These are phyloP conservation scores for Drosophila malerkotliana DNA, from an alignment of 1,140 invertebrate genomes.

Conservation along the genomic window DNA sequence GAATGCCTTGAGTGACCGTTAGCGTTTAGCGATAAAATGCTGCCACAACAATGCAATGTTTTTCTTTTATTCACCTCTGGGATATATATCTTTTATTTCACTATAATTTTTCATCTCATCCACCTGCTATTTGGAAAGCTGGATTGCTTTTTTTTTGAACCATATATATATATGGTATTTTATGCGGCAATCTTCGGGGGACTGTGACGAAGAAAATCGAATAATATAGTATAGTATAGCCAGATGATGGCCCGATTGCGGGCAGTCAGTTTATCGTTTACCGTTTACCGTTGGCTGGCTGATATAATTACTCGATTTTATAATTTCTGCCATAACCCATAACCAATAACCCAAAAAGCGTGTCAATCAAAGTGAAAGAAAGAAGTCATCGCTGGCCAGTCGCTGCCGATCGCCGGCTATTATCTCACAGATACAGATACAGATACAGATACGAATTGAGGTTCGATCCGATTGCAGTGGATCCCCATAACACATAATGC, in stretches of 20 bases:
- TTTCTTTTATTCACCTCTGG: not conserved
- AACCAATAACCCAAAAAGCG: constrained; percentile 49
- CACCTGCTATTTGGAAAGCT: constrained; percentile 49
- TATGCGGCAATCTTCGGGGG: constrained; percentile 38
- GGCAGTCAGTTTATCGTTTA: constrained; percentile 1
- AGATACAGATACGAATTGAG: not conserved
- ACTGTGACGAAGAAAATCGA: too few relatives aligned
- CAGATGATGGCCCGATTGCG: constrained; percentile 28
- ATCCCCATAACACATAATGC: constrained; percentile 48
- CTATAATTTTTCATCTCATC: constrained; percentile 4
- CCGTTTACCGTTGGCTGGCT: constrained; percentile 49
- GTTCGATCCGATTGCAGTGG: constrained; percentile 26
- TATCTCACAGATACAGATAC: constrained; percentile 58
- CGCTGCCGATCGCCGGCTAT: constrained; percentile 32
- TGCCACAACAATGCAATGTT: constrained; percentile 62
- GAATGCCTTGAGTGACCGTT: constrained; percentile 39
- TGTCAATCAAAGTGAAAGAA: constrained; percentile 79
- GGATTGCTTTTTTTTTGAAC: constrained; percentile 48
- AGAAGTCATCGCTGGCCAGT: constrained; percentile 48
- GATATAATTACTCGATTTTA: constrained; percentile 56
- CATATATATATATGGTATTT: constrained; percentile 33
- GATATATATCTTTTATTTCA: constrained; percentile 7
- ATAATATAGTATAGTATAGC: too few relatives aligned
- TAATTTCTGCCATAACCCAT: constrained; percentile 58
- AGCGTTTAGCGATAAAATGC: constrained; percentile 31